A percentile compares a stretch with the other conserved stretches of the same genome.
Conservation (phyloP, 2,888 invertebrate genomes). For the Caenorhabditis zanzibari region DNA sequence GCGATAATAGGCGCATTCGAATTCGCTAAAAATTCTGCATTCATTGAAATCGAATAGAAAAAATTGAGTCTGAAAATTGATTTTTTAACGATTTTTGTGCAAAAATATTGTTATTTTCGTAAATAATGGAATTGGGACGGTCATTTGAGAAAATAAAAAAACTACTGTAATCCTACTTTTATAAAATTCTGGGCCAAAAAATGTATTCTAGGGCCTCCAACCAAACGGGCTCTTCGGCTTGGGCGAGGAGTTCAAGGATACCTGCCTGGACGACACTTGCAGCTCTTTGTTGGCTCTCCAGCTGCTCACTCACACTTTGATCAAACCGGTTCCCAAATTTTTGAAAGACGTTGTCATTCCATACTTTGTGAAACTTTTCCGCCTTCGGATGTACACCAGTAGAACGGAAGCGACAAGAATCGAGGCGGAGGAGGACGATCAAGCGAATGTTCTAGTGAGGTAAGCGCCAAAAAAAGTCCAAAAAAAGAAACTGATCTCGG, state of each 20-base stretch:
- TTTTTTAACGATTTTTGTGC: too few species aligned
- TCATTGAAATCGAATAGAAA: too few species aligned
- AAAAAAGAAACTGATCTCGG: slow-evolving; percentile 75
- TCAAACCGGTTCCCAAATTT: slow-evolving; percentile 85
- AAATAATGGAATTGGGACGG: too few species aligned
- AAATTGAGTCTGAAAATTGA: too few species aligned
- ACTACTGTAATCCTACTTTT: too few species aligned
- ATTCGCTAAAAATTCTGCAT: too few species aligned
- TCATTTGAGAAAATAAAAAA: too few species aligned
- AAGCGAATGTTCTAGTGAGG: slow-evolving; percentile 80
- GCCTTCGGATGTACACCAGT: slow-evolving; percentile 56
- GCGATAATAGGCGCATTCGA: too few species aligned
- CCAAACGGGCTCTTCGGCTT: slow-evolving; percentile 82
- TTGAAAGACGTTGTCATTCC: slow-evolving; percentile 84
- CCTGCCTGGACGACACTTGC: slow-evolving; percentile 84
- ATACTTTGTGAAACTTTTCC: slow-evolving; percentile 64
- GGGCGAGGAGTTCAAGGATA: slow-evolving; percentile 84
- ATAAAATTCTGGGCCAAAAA: too few species aligned
- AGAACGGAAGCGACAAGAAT: slow-evolving; percentile 39
- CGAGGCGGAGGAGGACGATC: slow-evolving; percentile 56
- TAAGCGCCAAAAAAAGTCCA: neutral
- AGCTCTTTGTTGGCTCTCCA: slow-evolving; percentile 85
- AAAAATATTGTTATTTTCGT: too few species aligned
- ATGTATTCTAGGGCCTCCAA: slow-evolving; percentile 72
- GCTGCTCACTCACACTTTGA: slow-evolving; percentile 84